phyloP scores from a whole-genome alignment of 1,140 invertebrate genomes.

The Drosophila ercepeae region DNA sequence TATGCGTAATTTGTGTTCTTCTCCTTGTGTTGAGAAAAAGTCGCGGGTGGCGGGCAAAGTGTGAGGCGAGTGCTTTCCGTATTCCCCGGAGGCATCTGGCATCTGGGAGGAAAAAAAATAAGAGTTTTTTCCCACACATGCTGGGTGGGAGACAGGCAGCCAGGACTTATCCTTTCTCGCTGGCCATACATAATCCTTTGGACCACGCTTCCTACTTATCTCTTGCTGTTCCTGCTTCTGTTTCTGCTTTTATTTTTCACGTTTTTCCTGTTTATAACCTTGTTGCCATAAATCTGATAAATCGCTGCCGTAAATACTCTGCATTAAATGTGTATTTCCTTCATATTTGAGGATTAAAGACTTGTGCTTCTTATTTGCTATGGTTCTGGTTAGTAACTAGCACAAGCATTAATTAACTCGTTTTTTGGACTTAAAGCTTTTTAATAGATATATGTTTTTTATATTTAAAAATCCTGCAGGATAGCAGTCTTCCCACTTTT shows the following conservation, averaged over 20 bases:
- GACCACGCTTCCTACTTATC: slow-evolving; percentile 24
- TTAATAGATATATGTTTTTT: too few species aligned
- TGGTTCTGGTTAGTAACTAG: slow-evolving; percentile 4
- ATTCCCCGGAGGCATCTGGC: slow-evolving; percentile 15
- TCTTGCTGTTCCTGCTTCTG: slow-evolving; percentile 1
- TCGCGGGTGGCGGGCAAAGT: slow-evolving; percentile 34
- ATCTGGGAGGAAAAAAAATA: neutral
- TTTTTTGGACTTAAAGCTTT: too few species aligned
- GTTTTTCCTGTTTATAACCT: slow-evolving; percentile 12
- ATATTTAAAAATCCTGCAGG: too few species aligned
- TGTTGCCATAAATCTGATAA: slow-evolving; percentile 29
- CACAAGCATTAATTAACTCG: neutral
- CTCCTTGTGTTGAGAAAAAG: slow-evolving; percentile 16
- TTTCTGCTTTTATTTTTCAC: neutral
- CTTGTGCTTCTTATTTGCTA: neutral
- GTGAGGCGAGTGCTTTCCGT: slow-evolving; percentile 30
- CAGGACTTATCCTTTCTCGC: neutral
- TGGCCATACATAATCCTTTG: slow-evolving; percentile 38
- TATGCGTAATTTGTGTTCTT: slow-evolving; percentile 56
- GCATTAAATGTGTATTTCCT: slow-evolving; percentile 24
- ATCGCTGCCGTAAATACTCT: slow-evolving; percentile 25
- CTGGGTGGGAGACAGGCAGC: slow-evolving; percentile 14
- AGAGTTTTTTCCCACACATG: slow-evolving; percentile 1
- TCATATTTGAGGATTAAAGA: neutral
- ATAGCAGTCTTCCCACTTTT: neutral